A percentile compares a stretch with the other conserved stretches of the same genome.
Evolutionary conservation across 2,113 vertebrate genomes (phyloP).

Genomic region (Synodontis membranacea): DNA sequence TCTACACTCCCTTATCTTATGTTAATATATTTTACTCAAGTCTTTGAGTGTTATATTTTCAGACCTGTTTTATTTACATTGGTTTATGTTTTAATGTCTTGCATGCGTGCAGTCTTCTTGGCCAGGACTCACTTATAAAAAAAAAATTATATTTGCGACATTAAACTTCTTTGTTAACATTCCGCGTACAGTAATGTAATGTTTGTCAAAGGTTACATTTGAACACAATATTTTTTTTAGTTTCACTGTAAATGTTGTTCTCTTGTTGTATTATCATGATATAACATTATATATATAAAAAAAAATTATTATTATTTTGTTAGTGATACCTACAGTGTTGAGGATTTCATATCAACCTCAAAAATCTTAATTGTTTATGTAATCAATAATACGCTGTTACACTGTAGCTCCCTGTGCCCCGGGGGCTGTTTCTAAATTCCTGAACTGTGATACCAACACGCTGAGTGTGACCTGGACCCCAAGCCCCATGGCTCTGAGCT

Average conservation of each 20-base stretch:
- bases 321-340: not conserved
- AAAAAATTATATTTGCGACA: not conserved
- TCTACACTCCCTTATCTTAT: no score
- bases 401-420: slow-evolving; percentile 72
- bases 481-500: slow-evolving; percentile 57
- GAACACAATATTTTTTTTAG: not conserved
- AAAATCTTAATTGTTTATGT: not conserved
- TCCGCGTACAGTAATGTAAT: no score
- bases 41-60: not conserved
- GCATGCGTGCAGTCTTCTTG: no score
- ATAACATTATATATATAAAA: not conserved
- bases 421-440: slow-evolving; percentile 45
- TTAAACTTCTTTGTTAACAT: not conserved
- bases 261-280: not conserved
- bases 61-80: not conserved
- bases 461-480: slow-evolving; percentile 66
- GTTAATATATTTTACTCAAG: no score
- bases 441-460: slow-evolving; percentile 66
- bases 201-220: no score
- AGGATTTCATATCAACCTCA: not conserved
- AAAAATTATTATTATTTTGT: not conserved
- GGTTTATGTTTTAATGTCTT: no score
- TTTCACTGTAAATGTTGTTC: not conserved
- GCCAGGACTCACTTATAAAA: no score
- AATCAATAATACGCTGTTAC: not conserved